Percentiles rank a stretch among this genome's conserved stretches.
Conservation (phyloP, 2,113 vertebrate genomes). For the Brachyhypopomus occidentalis region DNA sequence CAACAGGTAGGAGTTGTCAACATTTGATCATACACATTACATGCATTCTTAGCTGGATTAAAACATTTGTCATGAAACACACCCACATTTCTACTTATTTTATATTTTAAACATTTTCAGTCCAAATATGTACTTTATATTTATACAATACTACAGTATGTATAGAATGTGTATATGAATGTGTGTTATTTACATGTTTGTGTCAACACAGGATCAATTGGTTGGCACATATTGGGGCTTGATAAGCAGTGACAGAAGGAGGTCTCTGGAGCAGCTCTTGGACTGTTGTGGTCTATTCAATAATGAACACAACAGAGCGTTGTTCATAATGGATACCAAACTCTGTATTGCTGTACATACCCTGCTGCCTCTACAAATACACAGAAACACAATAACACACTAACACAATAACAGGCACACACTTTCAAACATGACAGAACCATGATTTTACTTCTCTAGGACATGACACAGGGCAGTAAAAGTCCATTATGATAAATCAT, state of each 20-base stretch:
- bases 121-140: neutral
- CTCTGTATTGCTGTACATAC: constrained; percentile 76
- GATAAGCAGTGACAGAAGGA: constrained; percentile 73
- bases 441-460: no score
- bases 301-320: constrained; percentile 29
- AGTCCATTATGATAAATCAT: no score
- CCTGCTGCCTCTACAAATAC: neutral
- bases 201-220: constrained; percentile 72
- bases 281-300: constrained; percentile 88
- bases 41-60: no score
- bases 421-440: no score
- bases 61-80: neutral
- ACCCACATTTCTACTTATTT: neutral
- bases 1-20: constrained; percentile 76
- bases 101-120: neutral
- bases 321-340: constrained; percentile 63
- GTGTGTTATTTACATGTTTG: neutral
- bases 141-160: neutral
- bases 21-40: no score
- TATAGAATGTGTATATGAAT: neutral
- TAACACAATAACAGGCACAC: no score
- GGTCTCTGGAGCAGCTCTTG: constrained; percentile 78
- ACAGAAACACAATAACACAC: no score
- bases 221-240: constrained; percentile 79
- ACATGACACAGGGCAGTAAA: no score